Conservation (phyloP, 1,140 invertebrate species). For the Drosophila ananassae region DNA sequence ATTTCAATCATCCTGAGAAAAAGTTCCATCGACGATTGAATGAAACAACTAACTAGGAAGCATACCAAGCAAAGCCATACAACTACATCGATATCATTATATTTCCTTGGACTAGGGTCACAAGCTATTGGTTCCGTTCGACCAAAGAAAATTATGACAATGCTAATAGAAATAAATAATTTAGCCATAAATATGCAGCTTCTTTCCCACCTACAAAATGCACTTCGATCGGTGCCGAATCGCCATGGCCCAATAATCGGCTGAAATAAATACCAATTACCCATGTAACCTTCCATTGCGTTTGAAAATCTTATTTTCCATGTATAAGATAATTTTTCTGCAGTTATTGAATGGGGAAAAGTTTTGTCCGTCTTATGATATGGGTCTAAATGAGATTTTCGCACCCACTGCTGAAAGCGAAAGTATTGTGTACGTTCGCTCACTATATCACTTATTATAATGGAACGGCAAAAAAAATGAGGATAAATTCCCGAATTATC, state of each 20-base stretch:
- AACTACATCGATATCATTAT: slow-evolving; percentile 19
- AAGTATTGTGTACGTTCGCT: slow-evolving; percentile 29
- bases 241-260: slow-evolving; percentile 44
- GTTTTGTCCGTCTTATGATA: background rate
- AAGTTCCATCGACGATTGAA: slow-evolving; percentile 9
- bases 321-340: background rate
- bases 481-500: slow-evolving; percentile 43
- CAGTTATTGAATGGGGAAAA: background rate
- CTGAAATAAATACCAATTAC: slow-evolving; percentile 49
- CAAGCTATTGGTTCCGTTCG: slow-evolving; percentile 25
- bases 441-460: slow-evolving; percentile 21
- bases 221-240: slow-evolving; percentile 9
- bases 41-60: slow-evolving; percentile 3
- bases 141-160: slow-evolving; percentile 38
- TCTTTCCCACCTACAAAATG: slow-evolving; percentile 29
- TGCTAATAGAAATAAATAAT: slow-evolving; percentile 12
- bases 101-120: slow-evolving; percentile 44
- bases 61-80: slow-evolving; percentile 19
- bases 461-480: slow-evolving; percentile 35
- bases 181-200: slow-evolving; percentile 33
- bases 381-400: background rate
- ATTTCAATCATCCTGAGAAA: slow-evolving; percentile 4
- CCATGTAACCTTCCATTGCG: slow-evolving; percentile 30
- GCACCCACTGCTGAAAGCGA: slow-evolving; percentile 19
- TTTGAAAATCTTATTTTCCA: slow-evolving; percentile 26